These are phyloP conservation scores for Elephas maximus DNA, from an alignment of 2,113 vertebrate genomes.

Conservation along the genomic window DNA sequence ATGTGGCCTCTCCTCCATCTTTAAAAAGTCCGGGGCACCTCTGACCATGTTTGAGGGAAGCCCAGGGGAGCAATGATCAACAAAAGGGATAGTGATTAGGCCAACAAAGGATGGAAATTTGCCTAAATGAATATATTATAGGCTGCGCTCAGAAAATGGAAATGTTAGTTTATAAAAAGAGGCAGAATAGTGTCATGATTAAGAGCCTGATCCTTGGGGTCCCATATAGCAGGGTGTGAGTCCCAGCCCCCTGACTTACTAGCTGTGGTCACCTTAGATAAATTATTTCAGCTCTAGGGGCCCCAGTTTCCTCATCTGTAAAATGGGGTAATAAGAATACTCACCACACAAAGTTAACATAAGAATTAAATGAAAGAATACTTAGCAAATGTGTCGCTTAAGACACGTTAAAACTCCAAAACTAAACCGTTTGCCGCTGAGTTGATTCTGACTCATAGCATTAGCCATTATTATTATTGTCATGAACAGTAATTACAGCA, in stretches of 20 bases:
- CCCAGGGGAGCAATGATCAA: slow-evolving; percentile 82
- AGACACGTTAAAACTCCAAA: neutral
- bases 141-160: slow-evolving; percentile 77
- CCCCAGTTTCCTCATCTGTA: slow-evolving; percentile 24
- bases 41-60: slow-evolving; percentile 81
- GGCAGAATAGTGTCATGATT: slow-evolving; percentile 58
- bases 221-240: neutral
- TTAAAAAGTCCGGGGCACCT: slow-evolving; percentile 70
- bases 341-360: neutral
- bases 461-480: neutral
- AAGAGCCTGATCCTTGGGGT: slow-evolving; percentile 69
- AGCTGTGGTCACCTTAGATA: neutral
- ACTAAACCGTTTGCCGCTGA: too few species aligned
- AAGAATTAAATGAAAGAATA: slow-evolving; percentile 23
- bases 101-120: slow-evolving; percentile 76
- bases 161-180: slow-evolving; percentile 69
- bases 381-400: neutral
- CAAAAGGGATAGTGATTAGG: slow-evolving; percentile 74
- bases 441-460: too few species aligned
- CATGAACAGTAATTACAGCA: neutral
- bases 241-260: neutral
- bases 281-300: slow-evolving; percentile 41
- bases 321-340: slow-evolving; percentile 18
- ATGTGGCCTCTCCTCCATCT: slow-evolving; percentile 70
- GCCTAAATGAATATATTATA: slow-evolving; percentile 83